phyloP scores from a whole-genome alignment of 2,888 invertebrate species.

The Drosophila formosana region DNA sequence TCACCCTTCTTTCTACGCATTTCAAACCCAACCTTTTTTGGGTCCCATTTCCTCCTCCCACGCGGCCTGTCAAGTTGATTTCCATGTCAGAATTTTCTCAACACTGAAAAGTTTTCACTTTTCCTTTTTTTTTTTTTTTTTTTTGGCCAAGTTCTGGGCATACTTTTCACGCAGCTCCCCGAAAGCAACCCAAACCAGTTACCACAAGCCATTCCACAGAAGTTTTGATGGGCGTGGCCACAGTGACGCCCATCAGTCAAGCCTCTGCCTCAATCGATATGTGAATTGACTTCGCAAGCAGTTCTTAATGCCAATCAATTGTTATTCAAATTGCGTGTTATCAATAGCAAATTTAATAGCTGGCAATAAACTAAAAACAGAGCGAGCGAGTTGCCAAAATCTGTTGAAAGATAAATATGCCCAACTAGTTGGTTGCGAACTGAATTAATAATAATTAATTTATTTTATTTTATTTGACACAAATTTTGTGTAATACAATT shows the following conservation, averaged over 20 bases:
- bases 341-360: slow-evolving; percentile 8
- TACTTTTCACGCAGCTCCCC: slow-evolving; percentile 20
- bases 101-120: slow-evolving; percentile 41
- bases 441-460: too few relatives aligned
- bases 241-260: slow-evolving; percentile 41
- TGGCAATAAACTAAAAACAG: not conserved
- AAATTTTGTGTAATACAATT: too few relatives aligned
- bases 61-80: slow-evolving; percentile 56
- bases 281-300: slow-evolving; percentile 12
- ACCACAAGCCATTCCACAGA: slow-evolving; percentile 11
- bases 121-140: not conserved
- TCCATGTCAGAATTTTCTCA: slow-evolving; percentile 49
- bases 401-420: too few relatives aligned
- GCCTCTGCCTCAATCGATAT: slow-evolving; percentile 1
- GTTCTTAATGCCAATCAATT: slow-evolving; percentile 10
- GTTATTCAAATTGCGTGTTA: not conserved
- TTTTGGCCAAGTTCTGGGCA: slow-evolving; percentile 41
- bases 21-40: slow-evolving; percentile 12
- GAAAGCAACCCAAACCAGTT: not conserved
- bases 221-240: slow-evolving; percentile 29
- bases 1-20: slow-evolving; percentile 1
- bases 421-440: too few relatives aligned
- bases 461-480: too few relatives aligned
- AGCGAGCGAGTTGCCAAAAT: too few relatives aligned
- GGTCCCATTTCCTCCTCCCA: not conserved